Base-by-base conservation (phyloP, 2,113 vertebrate species). In the Saccopteryx leptura region DNA sequence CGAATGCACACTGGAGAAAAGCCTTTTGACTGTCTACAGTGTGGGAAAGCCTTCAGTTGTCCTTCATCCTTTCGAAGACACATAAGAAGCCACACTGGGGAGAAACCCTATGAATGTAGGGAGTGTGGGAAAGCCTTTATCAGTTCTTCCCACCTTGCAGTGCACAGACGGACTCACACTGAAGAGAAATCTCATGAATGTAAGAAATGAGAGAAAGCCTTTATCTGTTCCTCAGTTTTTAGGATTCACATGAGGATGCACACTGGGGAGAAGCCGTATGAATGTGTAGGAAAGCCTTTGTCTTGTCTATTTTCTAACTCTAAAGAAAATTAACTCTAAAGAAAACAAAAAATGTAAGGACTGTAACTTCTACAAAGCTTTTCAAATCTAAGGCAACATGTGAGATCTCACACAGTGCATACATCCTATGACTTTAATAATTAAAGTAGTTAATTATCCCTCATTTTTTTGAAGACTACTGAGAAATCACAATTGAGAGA, bases 1-100 rank as follows among this genome's bases (percentile, higher is more conserved):
- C 81, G 96, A 33, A 97, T 93, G 88, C 98, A 98, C 79, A 98
- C 96, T 17, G 94, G 97, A 4, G 98, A 98, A 76, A 96, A 98
- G 46, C 94, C 97, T 5, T 97, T 96, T 79, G 95, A 95, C 24
- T 97, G 98, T 74, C 28, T 90, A 18, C 96, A 98, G 68, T 97
- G 96, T 52, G 93, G 93, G 28, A 98, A 96, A 89, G 69, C 89
- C n/a, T 98, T 98, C 68, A 95, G 96, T 58, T 96, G 95, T 48
- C 94, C 93, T 23, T 97, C 97, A 31, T 97, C 97, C 39, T 96
- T 95, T 75, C 94, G 96, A 87, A 96, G 97, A 92, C 98, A 98
- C 8, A 93, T 97, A 69, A 96, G 97, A 88, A 96, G 95, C 88
- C 96, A 97, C 90, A 97, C 97, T 75, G 97, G 97, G 87, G 95